Evolutionary conservation across 2,888 invertebrate genomes (phyloP).

Genomic region (Pseudanteris insignis): DNA sequence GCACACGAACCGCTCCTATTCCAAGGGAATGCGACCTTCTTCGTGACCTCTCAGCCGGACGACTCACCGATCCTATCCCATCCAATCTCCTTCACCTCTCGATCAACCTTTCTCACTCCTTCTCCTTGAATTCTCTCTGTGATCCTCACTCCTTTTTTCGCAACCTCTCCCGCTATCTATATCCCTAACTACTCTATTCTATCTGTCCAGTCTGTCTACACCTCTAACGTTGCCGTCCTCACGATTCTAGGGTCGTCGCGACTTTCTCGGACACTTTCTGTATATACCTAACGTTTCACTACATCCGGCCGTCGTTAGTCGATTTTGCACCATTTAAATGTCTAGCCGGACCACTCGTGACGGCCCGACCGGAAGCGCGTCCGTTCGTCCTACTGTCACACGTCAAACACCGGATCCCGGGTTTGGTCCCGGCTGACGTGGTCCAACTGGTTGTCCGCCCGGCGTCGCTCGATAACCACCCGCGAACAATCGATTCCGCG

Average conservation of each 20-base stretch:
- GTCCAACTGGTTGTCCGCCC: background rate
- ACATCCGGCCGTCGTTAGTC: constrained; percentile 54
- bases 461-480: too few relatives aligned
- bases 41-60: constrained; percentile 32
- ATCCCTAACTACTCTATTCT: constrained; percentile 19
- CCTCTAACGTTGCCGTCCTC: constrained; percentile 13
- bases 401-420: constrained; percentile 7
- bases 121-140: constrained; percentile 3
- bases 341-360: constrained; percentile 44
- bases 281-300: constrained; percentile 58
- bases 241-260: constrained; percentile 56
- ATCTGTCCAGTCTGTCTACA: constrained; percentile 20
- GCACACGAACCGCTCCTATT: constrained; percentile 34
- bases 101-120: constrained; percentile 3
- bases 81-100: constrained; percentile 8
- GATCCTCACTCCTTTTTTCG: too few relatives aligned
- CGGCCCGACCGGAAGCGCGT: constrained; percentile 8
- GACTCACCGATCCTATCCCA: constrained; percentile 17
- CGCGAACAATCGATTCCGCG: too few relatives aligned
- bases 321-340: constrained; percentile 62
- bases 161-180: constrained; percentile 12
- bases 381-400: constrained; percentile 4
- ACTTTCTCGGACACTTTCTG: constrained; percentile 61
- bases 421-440: too few relatives aligned
- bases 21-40: constrained; percentile 40